Evolutionary conservation across 30 jellyfish, hydroid and myxozoan genomes (phyloP), one percentile per base, ranked within the genome.

Genomic region (Thelohanellus kitauei): DNA sequence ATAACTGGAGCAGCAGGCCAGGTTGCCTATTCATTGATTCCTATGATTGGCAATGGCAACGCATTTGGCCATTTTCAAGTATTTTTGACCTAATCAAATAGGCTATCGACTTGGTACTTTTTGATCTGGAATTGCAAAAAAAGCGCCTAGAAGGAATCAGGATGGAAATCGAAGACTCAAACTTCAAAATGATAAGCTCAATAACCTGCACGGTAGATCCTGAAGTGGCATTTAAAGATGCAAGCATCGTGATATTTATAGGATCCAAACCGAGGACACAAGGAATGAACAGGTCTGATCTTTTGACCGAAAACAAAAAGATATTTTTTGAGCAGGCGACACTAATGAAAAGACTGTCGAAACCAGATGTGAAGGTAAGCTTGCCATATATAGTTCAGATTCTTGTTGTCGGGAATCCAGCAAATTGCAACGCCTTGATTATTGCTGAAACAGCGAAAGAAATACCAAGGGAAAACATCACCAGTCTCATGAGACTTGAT

Each of bases 1-100:
- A 89, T 78, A 5, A 78, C 97, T 27, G 97, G 97, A n/a, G 97
- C 97, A 18, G 97, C 97, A 20, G 97, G 97, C 35, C 97, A 78
- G 46, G 66, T 78, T 47, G 97, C 97, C 21, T 78, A 78, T 45
- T 78, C 97, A n/a, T 54, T 78, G 17, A 60, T 78, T 49, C 47
- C 64, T 34, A 56, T 86, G 14, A 32, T 78, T 39, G 85, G 83
- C 23, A 78, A 78, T 25, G 97, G 97, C 29, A 89, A 78, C 66
- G 97, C 66, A 14, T 78, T 78, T 65, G 97, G 97, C 10, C 32
- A 21, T 29, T 51, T 40, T 23, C 97, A 78, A 86, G 89, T 65
- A n/a, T 29, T 29, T 29, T 10, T 29, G n/a, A 29, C 38, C 10
- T 29, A 9, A n/a, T 29, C n/a, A 23, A 48, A 3, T 34, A 80